Conservation (phyloP, 2,797 vertebrate species). For the Anableps anableps region DNA sequence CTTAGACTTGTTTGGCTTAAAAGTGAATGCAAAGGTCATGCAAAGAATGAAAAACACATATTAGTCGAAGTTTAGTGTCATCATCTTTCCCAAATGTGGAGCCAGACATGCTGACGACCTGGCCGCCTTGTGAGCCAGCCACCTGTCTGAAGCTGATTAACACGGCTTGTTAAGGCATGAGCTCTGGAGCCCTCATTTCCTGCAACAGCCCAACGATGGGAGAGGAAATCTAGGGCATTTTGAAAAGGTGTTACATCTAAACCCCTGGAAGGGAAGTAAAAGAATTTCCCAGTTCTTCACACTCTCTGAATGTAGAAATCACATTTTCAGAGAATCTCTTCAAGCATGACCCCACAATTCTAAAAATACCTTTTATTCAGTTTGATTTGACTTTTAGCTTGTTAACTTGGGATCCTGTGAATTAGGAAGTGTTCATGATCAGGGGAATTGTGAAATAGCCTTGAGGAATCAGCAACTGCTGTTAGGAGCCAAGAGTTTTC, state of each 20-base stretch:
- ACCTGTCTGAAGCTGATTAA: constrained; percentile 58
- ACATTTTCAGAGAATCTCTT: constrained; percentile 31
- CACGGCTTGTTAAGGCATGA: constrained; percentile 53
- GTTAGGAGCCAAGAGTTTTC: constrained; percentile 54
- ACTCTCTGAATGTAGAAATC: constrained; percentile 23
- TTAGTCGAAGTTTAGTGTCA: constrained; percentile 46
- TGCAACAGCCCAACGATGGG: constrained; percentile 49
- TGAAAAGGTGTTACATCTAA: constrained; percentile 66
- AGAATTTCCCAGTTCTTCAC: constrained; percentile 33
- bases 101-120: constrained; percentile 70
- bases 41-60: constrained; percentile 55
- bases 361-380: constrained; percentile 25
- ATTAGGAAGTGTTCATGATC: constrained; percentile 19
- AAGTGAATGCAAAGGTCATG: constrained; percentile 25
- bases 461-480: constrained; percentile 43
- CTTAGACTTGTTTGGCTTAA: constrained; percentile 5
- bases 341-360: constrained; percentile 18
- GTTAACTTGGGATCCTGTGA: constrained; percentile 23
- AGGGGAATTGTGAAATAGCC: constrained; percentile 22
- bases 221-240: constrained; percentile 25
- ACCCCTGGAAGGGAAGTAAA: constrained; percentile 38
- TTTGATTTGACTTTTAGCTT: constrained; percentile 18
- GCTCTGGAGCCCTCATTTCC: constrained; percentile 62
- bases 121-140: constrained; percentile 39
- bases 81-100: constrained; percentile 53